Base-by-base conservation (phyloP, 2,888 invertebrate species). In the Lydus trimaculatus region DNA sequence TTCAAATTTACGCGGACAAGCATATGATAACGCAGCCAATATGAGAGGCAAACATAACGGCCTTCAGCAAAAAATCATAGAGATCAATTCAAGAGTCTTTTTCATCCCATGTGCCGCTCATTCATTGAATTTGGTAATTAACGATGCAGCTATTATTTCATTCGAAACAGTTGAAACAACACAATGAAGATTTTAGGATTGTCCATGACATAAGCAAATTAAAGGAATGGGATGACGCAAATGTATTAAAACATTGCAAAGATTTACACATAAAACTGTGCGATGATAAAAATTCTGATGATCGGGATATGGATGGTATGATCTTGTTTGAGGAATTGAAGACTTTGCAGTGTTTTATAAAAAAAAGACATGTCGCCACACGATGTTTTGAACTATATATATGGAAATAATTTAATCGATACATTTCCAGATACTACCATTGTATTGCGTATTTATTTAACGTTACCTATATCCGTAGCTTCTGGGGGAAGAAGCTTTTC, bases 21-120 rank as follows among this genome's bases (percentile, higher is more conserved):
- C 70, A 23, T 77, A 77, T 66, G 78, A 80, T 70, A 80, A 80
- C 74, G 79, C 75, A 11, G 63, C 77, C 7, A 79, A 79, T 62
- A 80, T 79, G 78, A 61, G 64, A 33, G 77, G 77, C n/a, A 77
- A 76, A 64, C 69, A 77, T 56, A 75, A 69, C 52, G 76, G 78
- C 5, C 52, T 80, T 17, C 76, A 79, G 64, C 75, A 75, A 67
- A 76, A 69, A 70, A 75, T 78, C 65, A 62, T 76, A 58, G 73
- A 72, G 17, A 64, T 72, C n/a, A 75, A 79, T 74, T 59, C 69
- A 48, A 67, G 71, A 52, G 79, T 77, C 59, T 77, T 79, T 70
- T 81, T 68, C 64, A 71, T 79, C 58, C 78, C 79, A 33, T 79
- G 78, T 70, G 63, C 73, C 15, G 71, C 75, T 8, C 79, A 79